These are phyloP conservation scores for Coleophora deauratella DNA, from an alignment of 2,888 invertebrate genomes.

Conservation along the genomic window DNA sequence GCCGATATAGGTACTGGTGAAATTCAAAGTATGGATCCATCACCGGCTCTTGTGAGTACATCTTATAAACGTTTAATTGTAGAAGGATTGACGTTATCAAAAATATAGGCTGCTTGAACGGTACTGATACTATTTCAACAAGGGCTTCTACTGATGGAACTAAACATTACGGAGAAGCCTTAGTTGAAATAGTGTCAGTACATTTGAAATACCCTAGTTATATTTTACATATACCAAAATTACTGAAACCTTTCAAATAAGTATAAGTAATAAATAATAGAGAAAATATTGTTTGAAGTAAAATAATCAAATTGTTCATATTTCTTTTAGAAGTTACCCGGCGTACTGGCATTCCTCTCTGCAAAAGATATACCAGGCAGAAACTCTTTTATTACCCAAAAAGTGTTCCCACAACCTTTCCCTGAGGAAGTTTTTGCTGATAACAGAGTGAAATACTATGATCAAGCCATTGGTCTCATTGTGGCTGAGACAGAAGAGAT, in stretches of 20 bases:
- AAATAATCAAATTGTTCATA: background rate
- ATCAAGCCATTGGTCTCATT: conserved; percentile 77
- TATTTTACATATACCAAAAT: too few relatives aligned
- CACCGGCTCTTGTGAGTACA: conserved; percentile 74
- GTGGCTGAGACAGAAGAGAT: conserved; percentile 63
- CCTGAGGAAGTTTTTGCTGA: conserved; percentile 49
- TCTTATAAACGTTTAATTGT: background rate
- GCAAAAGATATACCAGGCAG: conserved; percentile 77
- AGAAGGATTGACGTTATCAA: too few relatives aligned
- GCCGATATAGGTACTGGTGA: conserved; percentile 57
- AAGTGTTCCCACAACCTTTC: conserved; percentile 4
- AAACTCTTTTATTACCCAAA: conserved; percentile 58
- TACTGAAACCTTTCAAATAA: too few relatives aligned
- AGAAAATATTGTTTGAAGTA: background rate
- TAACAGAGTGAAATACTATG: conserved; percentile 64
- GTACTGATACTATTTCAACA: background rate
- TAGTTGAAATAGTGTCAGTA: too few relatives aligned
- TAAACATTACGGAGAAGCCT: too few relatives aligned
- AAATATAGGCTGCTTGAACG: too few relatives aligned
- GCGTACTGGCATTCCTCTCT: conserved; percentile 73
- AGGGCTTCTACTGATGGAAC: too few relatives aligned
- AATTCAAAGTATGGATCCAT: conserved; percentile 74
- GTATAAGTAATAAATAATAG: background rate
- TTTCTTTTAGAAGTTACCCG: conserved; percentile 64
- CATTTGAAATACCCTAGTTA: too few relatives aligned